Percentiles rank a stretch among this genome's conserved stretches.
Evolutionary conservation across 1,140 invertebrate genomes (phyloP).

Genomic region (Brachionus paranguensis): DNA sequence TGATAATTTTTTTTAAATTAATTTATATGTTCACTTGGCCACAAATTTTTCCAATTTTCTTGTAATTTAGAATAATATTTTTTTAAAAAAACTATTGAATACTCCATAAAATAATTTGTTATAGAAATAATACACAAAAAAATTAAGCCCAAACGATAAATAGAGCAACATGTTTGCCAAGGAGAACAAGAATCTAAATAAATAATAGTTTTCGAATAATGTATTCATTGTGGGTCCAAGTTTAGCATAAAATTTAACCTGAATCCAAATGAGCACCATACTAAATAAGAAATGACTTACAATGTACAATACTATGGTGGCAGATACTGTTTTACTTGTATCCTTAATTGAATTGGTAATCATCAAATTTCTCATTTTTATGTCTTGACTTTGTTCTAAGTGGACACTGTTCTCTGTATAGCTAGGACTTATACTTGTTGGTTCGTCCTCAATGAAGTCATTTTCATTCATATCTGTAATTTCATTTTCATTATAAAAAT

Average conservation of each 20-base stretch:
- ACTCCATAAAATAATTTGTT: background rate
- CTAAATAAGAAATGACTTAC: background rate
- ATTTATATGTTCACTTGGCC: too few species aligned
- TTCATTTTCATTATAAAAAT: background rate
- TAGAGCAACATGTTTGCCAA: conserved; percentile 17
- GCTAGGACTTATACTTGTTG: background rate
- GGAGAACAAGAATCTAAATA: background rate
- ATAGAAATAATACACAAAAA: conserved; percentile 18
- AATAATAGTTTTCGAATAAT: background rate
- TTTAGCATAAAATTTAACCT: background rate
- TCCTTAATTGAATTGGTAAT: background rate
- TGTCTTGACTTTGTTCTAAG: background rate
- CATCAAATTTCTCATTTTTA: background rate
- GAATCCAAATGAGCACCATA: background rate
- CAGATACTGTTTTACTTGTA: conserved; percentile 1
- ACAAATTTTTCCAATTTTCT: too few species aligned
- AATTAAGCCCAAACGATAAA: background rate
- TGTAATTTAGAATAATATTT: background rate
- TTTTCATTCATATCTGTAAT: background rate
- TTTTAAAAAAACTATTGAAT: background rate
- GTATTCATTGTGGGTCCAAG: background rate
- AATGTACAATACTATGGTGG: background rate
- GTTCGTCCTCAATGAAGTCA: background rate
- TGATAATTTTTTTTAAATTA: too few species aligned
- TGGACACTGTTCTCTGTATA: background rate